phyloP scores from a whole-genome alignment of 2,797 vertebrate genomes.

The Psittacula echo region DNA sequence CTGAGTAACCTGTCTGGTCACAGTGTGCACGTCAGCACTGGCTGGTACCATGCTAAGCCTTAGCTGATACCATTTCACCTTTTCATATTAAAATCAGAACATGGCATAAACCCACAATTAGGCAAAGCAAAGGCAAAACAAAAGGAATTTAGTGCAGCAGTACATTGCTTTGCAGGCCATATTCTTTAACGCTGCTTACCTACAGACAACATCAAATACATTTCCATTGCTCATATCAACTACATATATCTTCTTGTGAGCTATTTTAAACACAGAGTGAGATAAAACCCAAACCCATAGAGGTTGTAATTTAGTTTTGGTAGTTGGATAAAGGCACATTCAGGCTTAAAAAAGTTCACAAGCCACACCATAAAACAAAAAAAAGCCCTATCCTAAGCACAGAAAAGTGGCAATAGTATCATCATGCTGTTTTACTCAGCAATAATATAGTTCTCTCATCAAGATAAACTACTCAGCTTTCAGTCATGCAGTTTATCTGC shows the following conservation, averaged over 20 bases:
- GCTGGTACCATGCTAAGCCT: neutral
- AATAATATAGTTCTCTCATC: constrained; percentile 5
- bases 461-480: constrained; percentile 63
- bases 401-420: neutral
- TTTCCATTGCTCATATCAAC: neutral
- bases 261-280: neutral
- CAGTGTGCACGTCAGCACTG: neutral
- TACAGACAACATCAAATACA: neutral
- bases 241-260: neutral
- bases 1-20: neutral
- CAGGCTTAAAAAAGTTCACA: neutral
- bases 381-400: neutral
- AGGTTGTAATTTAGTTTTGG: neutral
- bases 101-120: neutral
- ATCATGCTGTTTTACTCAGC: neutral
- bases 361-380: neutral
- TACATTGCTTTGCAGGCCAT: neutral
- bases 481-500: constrained; percentile 65
- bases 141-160: neutral
- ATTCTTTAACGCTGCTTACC: neutral
- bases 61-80: neutral
- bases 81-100: neutral
- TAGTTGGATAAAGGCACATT: neutral
- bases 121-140: neutral
- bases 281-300: neutral